Percentiles rank a stretch among this genome's conserved stretches.
Conservation (phyloP, 2,113 vertebrate genomes). For the Ardeotis arabs region DNA sequence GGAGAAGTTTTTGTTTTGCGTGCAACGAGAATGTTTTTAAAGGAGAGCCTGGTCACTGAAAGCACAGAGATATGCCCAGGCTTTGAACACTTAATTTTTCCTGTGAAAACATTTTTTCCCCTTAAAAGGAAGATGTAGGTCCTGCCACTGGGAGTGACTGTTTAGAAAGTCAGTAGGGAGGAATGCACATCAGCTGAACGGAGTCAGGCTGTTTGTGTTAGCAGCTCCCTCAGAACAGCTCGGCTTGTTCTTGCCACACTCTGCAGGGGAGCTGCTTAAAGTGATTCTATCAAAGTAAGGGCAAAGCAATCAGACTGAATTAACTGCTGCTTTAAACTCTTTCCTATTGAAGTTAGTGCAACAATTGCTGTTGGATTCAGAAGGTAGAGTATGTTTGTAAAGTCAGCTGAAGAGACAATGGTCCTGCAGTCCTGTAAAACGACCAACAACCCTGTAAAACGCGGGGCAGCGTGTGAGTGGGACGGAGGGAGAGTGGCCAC, state of each 20-base stretch:
- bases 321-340: background rate
- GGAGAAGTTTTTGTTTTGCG: background rate
- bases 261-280: slow-evolving; percentile 33
- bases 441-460: background rate
- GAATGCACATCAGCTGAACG: slow-evolving; percentile 44
- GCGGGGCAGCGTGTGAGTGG: background rate
- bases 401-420: background rate
- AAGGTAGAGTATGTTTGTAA: background rate
- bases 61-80: background rate
- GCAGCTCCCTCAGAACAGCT: background rate
- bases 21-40: background rate
- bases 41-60: background rate
- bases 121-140: slow-evolving; percentile 76
- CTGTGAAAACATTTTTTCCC: slow-evolving; percentile 78
- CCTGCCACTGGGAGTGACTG: slow-evolving; percentile 58
- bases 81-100: slow-evolving; percentile 65
- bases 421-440: background rate
- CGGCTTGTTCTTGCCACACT: background rate
- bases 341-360: background rate
- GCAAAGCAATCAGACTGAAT: background rate
- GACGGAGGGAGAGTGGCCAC: background rate
- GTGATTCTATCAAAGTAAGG: background rate
- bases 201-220: slow-evolving; percentile 53
- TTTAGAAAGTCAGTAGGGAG: slow-evolving; percentile 56
- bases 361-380: background rate